These are phyloP conservation scores for Corvus moneduloides DNA, from an alignment of 2,113 vertebrate genomes.

Conservation along the genomic window DNA sequence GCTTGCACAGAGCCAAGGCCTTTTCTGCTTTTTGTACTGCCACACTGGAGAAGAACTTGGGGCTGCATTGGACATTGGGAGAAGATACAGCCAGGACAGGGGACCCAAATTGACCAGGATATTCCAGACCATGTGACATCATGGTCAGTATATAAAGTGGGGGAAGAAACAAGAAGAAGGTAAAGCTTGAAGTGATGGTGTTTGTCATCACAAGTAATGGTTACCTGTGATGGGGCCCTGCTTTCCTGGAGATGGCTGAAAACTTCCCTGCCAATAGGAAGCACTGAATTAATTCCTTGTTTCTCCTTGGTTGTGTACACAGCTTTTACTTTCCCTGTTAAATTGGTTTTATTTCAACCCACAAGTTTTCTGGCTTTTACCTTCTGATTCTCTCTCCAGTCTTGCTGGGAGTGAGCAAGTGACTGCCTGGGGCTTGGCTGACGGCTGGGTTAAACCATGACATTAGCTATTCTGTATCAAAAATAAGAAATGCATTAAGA, in stretches of 20 bases:
- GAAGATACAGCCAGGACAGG: not conserved
- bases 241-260: not conserved
- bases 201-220: rapidly evolving
- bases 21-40: not conserved
- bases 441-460: not conserved
- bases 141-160: not conserved
- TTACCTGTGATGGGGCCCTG: not conserved
- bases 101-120: no score
- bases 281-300: not conserved
- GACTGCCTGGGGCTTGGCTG: not conserved
- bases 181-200: not conserved
- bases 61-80: rapidly evolving
- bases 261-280: not conserved
- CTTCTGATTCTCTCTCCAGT: not conserved
- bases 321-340: not conserved
- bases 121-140: not conserved
- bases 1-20: not conserved
- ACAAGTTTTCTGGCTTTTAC: not conserved
- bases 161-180: not conserved
- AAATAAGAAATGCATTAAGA: not conserved
- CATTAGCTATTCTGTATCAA: not conserved
- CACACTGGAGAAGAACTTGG: rapidly evolving
- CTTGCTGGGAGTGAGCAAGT: not conserved
- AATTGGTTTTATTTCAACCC: not conserved
- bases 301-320: rapidly evolving